A percentile compares a stretch with the other conserved stretches of the same genome.
These are phyloP conservation scores for Darevskia mixta DNA, from an alignment of 2,797 vertebrate species.

Conservation along the genomic window DNA sequence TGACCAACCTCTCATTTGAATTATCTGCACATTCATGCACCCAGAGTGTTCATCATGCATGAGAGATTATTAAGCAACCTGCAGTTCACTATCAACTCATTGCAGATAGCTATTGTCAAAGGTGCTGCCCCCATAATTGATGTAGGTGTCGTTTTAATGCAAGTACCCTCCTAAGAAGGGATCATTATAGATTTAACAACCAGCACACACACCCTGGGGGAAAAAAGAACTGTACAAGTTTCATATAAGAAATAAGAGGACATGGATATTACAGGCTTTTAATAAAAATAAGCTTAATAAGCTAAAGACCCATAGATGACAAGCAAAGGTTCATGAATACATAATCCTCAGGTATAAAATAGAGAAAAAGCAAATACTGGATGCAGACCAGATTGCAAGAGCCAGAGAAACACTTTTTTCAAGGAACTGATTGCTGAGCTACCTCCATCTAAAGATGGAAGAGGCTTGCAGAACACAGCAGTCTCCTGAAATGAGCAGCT, in stretches of 20 bases:
- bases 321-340: conserved; percentile 49
- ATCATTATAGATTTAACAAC: conserved; percentile 73
- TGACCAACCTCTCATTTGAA: background rate
- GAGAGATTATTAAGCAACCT: background rate
- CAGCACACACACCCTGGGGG: background rate
- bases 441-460: rapidly evolving
- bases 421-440: background rate
- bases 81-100: too few relatives aligned
- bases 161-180: background rate
- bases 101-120: too few relatives aligned
- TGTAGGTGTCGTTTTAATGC: background rate
- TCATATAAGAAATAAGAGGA: conserved; percentile 49
- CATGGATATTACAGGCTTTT: conserved; percentile 60
- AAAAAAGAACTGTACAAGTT: conserved; percentile 72
- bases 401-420: background rate
- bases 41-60: background rate
- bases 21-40: background rate
- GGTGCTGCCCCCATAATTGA: background rate
- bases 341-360: conserved; percentile 63
- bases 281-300: conserved; percentile 57
- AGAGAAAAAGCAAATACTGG: conserved; percentile 68
- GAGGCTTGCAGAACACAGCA: background rate
- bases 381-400: background rate
- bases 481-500: background rate
- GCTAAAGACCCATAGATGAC: conserved; percentile 39